Evolutionary conservation across 2,888 invertebrate genomes (phyloP), one percentile per base, ranked within the genome.

Genomic region (Meteorus cinctellus): DNA sequence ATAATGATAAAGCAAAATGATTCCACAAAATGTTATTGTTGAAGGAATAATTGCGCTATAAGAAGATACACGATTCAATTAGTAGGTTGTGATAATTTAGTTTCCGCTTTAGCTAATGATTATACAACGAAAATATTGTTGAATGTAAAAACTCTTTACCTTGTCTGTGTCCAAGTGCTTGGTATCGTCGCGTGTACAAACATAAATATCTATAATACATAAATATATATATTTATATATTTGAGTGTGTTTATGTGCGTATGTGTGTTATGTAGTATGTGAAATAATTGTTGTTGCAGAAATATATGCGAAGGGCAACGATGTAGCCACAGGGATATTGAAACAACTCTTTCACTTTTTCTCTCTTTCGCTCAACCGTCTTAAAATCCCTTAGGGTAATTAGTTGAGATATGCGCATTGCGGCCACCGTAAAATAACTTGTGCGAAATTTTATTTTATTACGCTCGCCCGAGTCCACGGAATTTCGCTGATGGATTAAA

Each of bases 81-180:
- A 88, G 86, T 85, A 83, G 80, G 81, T 82, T 81, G 86, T 86
- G 84, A 88, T 88, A 88, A 87, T 86, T 88, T 85, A 88, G 85
- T 82, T 82, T 59, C 16, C 8, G 80, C 82, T 85, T 86, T 86
- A 84, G 87, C 87, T 88, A 88, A 87, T 84, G 86, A 82, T 80
- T 75, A 80, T 76, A 41, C 45, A 45, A 55, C 55, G 10, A n/a
- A 19, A 55, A 24, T 19, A 60, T 76, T 14, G 68, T 67, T 63
- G 73, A 71, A 71, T 71, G 60, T 71, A 19, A n/a, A 68, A 70
- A 27, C 71, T 71, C 19, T 71, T 41, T 29, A 16, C 19, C 31
- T 59, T 31, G 24, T 24, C 55, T 51, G 24, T 48, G 45, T n/a
- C 29, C 31, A 51, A 34, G 2, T 16, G 41, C 16, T 67, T 24